Evolutionary conservation across 2,113 vertebrate species (phyloP).

Genomic region (Microcebus ravelobensis): DNA sequence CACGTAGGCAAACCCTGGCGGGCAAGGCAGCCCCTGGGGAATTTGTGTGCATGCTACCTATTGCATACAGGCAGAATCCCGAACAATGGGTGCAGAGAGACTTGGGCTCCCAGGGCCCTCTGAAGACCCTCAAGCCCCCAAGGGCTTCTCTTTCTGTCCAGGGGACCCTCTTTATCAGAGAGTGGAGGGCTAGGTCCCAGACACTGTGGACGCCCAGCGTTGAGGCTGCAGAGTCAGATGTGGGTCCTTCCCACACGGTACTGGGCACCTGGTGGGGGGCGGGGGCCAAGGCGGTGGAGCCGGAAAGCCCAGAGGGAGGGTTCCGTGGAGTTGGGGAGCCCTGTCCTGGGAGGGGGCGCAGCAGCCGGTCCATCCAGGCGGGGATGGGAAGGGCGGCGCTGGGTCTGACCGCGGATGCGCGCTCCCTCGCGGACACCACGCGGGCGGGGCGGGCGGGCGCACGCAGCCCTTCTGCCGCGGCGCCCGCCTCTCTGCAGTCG

Average conservation of each 20-base stretch:
- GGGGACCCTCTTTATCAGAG: not conserved
- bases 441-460: not conserved
- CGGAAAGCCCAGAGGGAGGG: not conserved
- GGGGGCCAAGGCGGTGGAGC: not conserved
- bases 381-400: conserved; percentile 3
- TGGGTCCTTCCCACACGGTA: not conserved
- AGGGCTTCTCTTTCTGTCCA: not conserved
- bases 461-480: not conserved
- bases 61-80: not conserved
- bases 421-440: not conserved
- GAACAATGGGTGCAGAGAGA: not conserved
- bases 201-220: not conserved
- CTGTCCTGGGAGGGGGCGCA: not conserved
- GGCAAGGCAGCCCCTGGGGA: not conserved
- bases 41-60: not conserved
- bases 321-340: not conserved
- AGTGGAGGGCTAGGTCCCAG: not conserved
- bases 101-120: not conserved
- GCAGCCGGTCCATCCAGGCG: not conserved
- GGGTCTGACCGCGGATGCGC: not conserved
- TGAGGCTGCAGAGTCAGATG: not conserved
- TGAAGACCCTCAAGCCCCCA: not conserved
- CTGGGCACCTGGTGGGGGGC: not conserved
- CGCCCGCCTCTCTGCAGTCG: conserved; percentile 30
- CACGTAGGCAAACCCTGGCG: not conserved